A percentile compares a stretch with the other conserved stretches of the same genome.
phyloP scores from a whole-genome alignment of 2,888 invertebrate species.

The Conistra vaccinii region DNA sequence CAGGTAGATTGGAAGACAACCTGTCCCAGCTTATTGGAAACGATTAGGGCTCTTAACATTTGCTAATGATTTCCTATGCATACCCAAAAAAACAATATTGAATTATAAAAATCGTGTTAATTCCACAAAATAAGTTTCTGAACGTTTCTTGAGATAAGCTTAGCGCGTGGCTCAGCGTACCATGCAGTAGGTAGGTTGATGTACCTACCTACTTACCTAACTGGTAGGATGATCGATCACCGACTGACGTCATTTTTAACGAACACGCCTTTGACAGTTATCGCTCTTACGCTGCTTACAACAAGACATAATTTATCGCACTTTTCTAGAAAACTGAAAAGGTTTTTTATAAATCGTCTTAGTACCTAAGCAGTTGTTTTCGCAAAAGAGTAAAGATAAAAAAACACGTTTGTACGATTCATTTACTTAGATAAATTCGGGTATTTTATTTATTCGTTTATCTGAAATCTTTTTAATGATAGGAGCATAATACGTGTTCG shows the following conservation, averaged over 20 bases:
- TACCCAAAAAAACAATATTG: too few species aligned
- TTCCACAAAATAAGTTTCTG: conserved; percentile 16
- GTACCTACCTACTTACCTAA: conserved; percentile 11
- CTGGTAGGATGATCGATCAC: conserved; percentile 45
- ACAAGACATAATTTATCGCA: conserved; percentile 36
- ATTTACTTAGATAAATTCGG: conserved; percentile 45
- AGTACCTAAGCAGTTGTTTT: conserved; percentile 40
- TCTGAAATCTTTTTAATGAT: conserved; percentile 51
- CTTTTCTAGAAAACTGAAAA: not conserved
- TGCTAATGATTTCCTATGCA: conserved; percentile 34
- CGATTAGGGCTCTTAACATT: conserved; percentile 9
- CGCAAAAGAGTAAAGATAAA: conserved; percentile 42
- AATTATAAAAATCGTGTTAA: not conserved
- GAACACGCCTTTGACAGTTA: conserved; percentile 33
- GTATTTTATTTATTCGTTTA: conserved; percentile 27
- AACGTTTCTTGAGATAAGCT: conserved; percentile 16
- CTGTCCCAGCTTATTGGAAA: conserved; percentile 4
- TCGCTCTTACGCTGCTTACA: conserved; percentile 32
- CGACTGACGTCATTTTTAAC: conserved; percentile 37
- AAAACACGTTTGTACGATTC: conserved; percentile 40
- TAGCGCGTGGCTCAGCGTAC: conserved; percentile 3
- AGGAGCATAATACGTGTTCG: conserved; percentile 5
- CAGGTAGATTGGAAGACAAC: not conserved
- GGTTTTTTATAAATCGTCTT: conserved; percentile 4
- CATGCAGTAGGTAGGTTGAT: conserved; percentile 7